Evolutionary conservation across 2,888 invertebrate species (phyloP), one percentile per base, ranked within the genome.

Genomic region (Eristalis tenax): DNA sequence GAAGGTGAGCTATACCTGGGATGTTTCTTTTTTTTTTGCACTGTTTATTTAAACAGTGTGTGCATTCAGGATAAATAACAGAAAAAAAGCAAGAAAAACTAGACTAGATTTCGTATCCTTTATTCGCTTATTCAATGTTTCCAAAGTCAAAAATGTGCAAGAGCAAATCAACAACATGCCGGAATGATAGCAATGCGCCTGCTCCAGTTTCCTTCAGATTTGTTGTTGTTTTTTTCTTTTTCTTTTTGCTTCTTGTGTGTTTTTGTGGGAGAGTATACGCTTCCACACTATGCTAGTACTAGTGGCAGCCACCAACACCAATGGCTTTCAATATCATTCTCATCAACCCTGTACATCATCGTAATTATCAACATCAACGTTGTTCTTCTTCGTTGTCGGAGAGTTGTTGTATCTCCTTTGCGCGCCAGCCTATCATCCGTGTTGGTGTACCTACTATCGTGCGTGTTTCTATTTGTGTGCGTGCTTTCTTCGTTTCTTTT

Each of bases 91-190:
- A 32, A 64, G 74, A 65, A 26, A 65, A 76, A 61, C 59, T 43
- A 43, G 40, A 43, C 43, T 43, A 43, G 50, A 18, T 50, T 8
- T 26, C 28, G 70, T 77, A 23, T 82, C 57, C 38, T 69, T 73
- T 82, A 38, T 68, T 78, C 23, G 69, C 73, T 86, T 76, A 63
- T 83, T 73, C 75, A 73, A 69, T 87, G 64, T 79, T 59, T 75
- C 57, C 50, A 79, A 80, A 87, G 83, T 87, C 76, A 79, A 76
- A 83, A 79, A 83, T 87, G 87, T 80, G 79, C 87, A 83, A 75
- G 86, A 86, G 83, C 78, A 86, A 86, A 83, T 87, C 87, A 83
- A 83, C 87, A 87, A 83, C 76, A 80, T 87, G 87, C 87, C 87
- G 87, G 71, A 87, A 65, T 79, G 50, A 23, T 75, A 63, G 71